Percentiles rank a stretch among this genome's conserved stretches.
phyloP scores from a whole-genome alignment of 2,888 invertebrate species.

The Diadegma fenestrale region DNA sequence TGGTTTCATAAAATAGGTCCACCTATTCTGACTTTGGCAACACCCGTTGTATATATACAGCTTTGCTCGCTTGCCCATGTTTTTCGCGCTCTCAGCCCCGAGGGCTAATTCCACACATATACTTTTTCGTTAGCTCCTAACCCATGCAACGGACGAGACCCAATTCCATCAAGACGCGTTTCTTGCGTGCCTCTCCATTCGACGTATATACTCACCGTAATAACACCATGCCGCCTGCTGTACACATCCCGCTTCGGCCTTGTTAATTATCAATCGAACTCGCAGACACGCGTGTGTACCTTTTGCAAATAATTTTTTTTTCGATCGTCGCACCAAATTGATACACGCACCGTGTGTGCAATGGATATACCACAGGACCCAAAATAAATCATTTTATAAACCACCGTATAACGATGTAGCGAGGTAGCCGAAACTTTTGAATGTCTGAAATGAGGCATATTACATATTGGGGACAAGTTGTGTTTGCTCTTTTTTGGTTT shows the following conservation, averaged over 20 bases:
- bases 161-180: constrained; percentile 37
- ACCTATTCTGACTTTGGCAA: neutral
- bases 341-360: neutral
- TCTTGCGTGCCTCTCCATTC: constrained; percentile 44
- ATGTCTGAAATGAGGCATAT: too few species aligned
- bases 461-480: too few species aligned
- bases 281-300: neutral
- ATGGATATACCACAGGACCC: too few species aligned
- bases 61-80: neutral
- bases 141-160: constrained; percentile 25
- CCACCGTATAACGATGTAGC: too few species aligned
- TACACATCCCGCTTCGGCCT: constrained; percentile 39
- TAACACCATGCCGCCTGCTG: constrained; percentile 23
- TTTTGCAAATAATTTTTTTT: constrained; percentile 11
- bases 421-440: too few species aligned
- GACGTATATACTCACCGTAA: constrained; percentile 24
- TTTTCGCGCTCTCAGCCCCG: neutral
- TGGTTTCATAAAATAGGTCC: neutral
- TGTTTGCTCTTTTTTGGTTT: too few species aligned
- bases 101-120: constrained; percentile 18
- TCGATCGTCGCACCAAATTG: constrained; percentile 7
- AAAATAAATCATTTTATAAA: too few species aligned
- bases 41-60: constrained; percentile 1
- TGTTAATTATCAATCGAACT: constrained; percentile 52
- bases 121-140: constrained; percentile 18